Conservation (phyloP, 2,113 vertebrate species). For the Indri indri region DNA sequence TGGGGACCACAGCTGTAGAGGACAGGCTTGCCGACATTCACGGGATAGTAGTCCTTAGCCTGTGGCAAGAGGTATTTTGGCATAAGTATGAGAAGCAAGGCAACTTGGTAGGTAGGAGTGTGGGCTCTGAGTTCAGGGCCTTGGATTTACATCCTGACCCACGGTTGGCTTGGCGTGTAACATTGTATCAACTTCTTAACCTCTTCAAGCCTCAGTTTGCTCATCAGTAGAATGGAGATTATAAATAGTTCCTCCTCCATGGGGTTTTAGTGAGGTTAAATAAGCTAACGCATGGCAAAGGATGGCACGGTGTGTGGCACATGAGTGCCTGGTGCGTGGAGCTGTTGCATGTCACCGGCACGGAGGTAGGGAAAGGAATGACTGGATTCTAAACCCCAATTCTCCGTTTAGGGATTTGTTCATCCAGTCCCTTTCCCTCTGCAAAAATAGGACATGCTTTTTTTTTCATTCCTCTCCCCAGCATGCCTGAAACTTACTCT, state of each 20-base stretch:
- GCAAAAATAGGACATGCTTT: slow-evolving; percentile 27
- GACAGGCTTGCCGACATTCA: neutral
- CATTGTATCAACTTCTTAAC: neutral
- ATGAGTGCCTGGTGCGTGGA: neutral
- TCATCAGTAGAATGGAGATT: neutral
- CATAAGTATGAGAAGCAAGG: neutral
- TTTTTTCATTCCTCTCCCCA: too few species aligned
- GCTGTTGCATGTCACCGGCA: neutral
- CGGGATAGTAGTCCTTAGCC: neutral
- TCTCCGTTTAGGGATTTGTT: slow-evolving; percentile 24
- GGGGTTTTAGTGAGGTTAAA: neutral
- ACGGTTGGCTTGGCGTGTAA: neutral
- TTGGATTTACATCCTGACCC: neutral
- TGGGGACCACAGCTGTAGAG: neutral
- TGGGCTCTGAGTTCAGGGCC: neutral
- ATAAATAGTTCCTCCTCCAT: neutral
- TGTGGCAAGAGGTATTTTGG: neutral
- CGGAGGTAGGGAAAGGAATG: neutral
- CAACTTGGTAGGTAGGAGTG: neutral
- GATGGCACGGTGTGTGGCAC: rapidly evolving
- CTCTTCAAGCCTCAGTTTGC: neutral
- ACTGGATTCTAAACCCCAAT: neutral
- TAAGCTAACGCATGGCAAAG: neutral
- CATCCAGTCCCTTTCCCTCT: neutral
- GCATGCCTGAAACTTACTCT: neutral